Evolutionary conservation across 2,113 vertebrate genomes (phyloP).

Genomic region (Lates calcarifer): DNA sequence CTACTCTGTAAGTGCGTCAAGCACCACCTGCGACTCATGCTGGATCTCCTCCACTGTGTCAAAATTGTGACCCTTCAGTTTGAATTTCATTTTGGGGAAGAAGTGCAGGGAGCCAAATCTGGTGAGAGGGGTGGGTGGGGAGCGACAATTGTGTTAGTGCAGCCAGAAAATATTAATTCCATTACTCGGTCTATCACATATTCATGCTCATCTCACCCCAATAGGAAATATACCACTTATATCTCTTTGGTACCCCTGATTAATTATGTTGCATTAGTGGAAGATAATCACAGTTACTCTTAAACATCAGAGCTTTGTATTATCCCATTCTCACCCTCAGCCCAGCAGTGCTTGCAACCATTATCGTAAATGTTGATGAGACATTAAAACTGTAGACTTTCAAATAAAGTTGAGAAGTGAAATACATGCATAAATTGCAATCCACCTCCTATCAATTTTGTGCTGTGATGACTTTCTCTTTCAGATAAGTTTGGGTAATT

Average conservation of each 20-base stretch:
- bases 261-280: slow-evolving; percentile 8
- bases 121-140: too few species aligned
- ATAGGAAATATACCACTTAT: background rate
- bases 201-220: background rate
- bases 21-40: too few species aligned
- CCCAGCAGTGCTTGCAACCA: background rate
- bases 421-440: background rate
- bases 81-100: too few species aligned
- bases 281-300: slow-evolving; percentile 34
- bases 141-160: too few species aligned
- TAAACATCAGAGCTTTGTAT: slow-evolving; percentile 9
- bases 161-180: too few species aligned
- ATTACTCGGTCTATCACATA: background rate
- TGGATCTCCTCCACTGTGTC: too few species aligned
- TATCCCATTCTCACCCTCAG: background rate
- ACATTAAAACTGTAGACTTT: background rate
- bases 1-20: too few species aligned
- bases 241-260: slow-evolving; percentile 5
- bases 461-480: background rate
- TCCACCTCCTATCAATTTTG: background rate
- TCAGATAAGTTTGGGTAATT: too few species aligned
- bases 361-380: background rate
- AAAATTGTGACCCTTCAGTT: too few species aligned
- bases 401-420: background rate
- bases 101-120: too few species aligned